A percentile compares a stretch with the other conserved stretches of the same genome.
phyloP scores from a whole-genome alignment of 2,113 vertebrate species.

The Thomomys bottae region DNA sequence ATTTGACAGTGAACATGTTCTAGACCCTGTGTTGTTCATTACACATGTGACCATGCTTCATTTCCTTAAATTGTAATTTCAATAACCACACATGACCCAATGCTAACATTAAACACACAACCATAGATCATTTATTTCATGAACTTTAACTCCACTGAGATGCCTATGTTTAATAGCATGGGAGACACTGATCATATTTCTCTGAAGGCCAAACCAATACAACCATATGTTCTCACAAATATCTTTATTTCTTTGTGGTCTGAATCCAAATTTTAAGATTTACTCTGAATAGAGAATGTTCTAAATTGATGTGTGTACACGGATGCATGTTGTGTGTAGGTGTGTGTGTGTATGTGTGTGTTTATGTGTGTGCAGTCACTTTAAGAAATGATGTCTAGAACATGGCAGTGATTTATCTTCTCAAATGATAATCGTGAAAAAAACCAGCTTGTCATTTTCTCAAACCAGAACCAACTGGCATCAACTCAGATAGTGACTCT shows the following conservation, averaged over 20 bases:
- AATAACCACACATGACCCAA: background rate
- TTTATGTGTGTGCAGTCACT: background rate
- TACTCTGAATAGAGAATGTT: background rate
- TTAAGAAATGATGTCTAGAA: background rate
- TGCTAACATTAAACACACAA: background rate
- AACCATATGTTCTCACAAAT: background rate
- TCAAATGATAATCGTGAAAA: background rate
- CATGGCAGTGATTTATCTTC: background rate
- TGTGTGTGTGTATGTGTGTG: background rate
- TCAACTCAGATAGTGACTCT: background rate
- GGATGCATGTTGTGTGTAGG: background rate
- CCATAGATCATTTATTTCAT: background rate
- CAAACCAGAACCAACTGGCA: background rate
- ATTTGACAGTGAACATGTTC: background rate
- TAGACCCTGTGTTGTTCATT: background rate
- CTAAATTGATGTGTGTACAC: background rate
- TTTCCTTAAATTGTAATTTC: constrained; percentile 24
- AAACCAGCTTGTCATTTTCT: background rate
- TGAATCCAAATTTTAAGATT: constrained; percentile 23
- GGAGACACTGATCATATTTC: background rate
- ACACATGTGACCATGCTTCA: background rate
- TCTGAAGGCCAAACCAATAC: background rate
- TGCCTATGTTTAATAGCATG: background rate
- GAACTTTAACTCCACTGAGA: background rate
- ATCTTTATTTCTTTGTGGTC: background rate